Percentiles rank a stretch among this genome's conserved stretches.
phyloP scores from a whole-genome alignment of 2,113 vertebrate genomes.

The Aphyosemion australe region DNA sequence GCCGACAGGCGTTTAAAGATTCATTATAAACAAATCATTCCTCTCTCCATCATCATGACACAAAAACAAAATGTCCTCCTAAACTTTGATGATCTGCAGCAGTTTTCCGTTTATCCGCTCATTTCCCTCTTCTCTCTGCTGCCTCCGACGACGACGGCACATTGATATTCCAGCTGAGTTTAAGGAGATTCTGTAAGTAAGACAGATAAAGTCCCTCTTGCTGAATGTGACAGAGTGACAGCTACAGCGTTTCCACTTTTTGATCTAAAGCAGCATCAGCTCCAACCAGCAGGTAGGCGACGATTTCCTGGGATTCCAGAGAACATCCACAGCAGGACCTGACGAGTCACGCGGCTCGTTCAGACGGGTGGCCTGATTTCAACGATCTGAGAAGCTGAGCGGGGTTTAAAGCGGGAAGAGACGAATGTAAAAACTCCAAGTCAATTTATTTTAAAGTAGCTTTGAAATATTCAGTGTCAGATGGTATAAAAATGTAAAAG shows the following conservation, averaged over 20 bases:
- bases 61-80: constrained; percentile 53
- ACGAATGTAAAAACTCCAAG: too few species aligned
- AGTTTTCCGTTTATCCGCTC: constrained; percentile 71
- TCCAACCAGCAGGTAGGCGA: constrained; percentile 3
- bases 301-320: constrained; percentile 12
- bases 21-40: constrained; percentile 48
- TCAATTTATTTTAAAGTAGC: too few species aligned
- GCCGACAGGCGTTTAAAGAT: constrained; percentile 63
- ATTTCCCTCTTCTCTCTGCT: constrained; percentile 18
- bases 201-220: constrained; percentile 17
- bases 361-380: constrained; percentile 13
- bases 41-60: constrained; percentile 66
- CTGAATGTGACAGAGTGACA: constrained; percentile 15
- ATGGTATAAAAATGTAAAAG: too few species aligned
- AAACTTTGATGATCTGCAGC: constrained; percentile 54
- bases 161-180: constrained; percentile 29
- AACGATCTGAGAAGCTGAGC: too few species aligned
- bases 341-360: constrained; percentile 10
- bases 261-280: constrained; percentile 16
- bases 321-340: neutral
- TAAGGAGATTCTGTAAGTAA: constrained; percentile 44
- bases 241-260: constrained; percentile 5
- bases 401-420: too few species aligned
- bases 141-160: constrained; percentile 17
- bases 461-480: too few species aligned